Base-by-base conservation (phyloP, 1,140 invertebrate genomes). In the Drosophila malerkotliana region DNA sequence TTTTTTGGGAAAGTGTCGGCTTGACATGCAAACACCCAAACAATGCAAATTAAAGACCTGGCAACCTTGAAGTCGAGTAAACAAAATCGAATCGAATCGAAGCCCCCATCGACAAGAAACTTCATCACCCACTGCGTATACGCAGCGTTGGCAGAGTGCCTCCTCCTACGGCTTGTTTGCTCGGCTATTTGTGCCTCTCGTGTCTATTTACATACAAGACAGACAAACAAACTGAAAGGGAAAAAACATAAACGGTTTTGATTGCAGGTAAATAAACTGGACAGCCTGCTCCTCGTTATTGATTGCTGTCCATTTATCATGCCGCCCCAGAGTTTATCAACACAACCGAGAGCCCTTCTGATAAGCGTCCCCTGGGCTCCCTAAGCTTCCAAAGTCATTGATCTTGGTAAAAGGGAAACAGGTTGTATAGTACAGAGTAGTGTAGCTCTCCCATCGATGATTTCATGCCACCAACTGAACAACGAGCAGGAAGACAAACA, bases 271-370 rank as follows among this genome's bases (percentile, higher is more conserved):
- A 85, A 85, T 72, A 84, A 64, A 54, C 32, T 32, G 12, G 52
- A 49, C 49, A 32, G 28, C 30, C 72, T 72, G 60, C 81, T 54
- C 60, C 60, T 68, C 66, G 71, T 77, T 80, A 83, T 85, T 79
- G 81, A 85, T 80, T 72, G 71, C 52, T 68, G 66, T 72, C 56
- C 81, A 85, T 83, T 83, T 85, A 83, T 85, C 76, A 76, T 80
- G 80, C 81, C 81, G 80, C 69, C 54, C 26, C 26, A 7, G 26
- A 37, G 48, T 84, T 85, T 83, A 83, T 85, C 81, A 67, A 83
- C 47, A 41, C 32, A 45, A 30, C 34, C 0, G 9, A 12, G 34
- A 66, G 41, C 57, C 26, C 54, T 77, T 32, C 49, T 77, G 80
- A 84, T 84, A 84, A 84, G 77, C 51, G 4, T 18, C 4, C 28